These are phyloP conservation scores for Tachina grossa DNA, from an alignment of 2,888 invertebrate genomes.

Conservation along the genomic window DNA sequence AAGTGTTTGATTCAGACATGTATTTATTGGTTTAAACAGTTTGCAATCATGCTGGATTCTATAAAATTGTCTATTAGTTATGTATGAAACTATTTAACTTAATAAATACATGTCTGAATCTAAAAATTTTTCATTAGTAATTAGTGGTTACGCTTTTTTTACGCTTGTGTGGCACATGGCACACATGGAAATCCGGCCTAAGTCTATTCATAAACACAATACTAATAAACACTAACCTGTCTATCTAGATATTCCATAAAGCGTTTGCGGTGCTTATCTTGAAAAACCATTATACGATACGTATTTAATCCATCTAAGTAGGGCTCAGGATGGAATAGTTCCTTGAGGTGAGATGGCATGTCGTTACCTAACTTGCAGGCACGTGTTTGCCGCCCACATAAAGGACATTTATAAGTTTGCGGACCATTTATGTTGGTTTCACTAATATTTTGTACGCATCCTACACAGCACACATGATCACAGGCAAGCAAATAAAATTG, in stretches of 20 bases:
- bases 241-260: constrained; percentile 71
- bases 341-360: constrained; percentile 76
- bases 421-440: constrained; percentile 71
- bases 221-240: constrained; percentile 70
- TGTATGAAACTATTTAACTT: too few relatives aligned
- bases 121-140: too few relatives aligned
- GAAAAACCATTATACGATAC: constrained; percentile 73
- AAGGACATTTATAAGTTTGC: constrained; percentile 73
- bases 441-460: constrained; percentile 73
- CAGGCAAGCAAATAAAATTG: constrained; percentile 77
- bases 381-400: constrained; percentile 74
- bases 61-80: too few relatives aligned
- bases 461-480: constrained; percentile 76
- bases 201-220: background rate
- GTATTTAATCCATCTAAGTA: constrained; percentile 73
- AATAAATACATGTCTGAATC: too few relatives aligned
- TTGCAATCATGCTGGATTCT: too few relatives aligned
- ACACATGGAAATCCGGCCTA: too few relatives aligned
- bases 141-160: too few relatives aligned
- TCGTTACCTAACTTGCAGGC: constrained; percentile 76
- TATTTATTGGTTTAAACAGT: too few relatives aligned
- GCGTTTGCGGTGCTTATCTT: constrained; percentile 73
- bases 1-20: too few relatives aligned
- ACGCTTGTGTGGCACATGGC: too few relatives aligned
- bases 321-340: constrained; percentile 78